Evolutionary conservation across 2,888 invertebrate species (phyloP).

Genomic region (Cephus runcator): DNA sequence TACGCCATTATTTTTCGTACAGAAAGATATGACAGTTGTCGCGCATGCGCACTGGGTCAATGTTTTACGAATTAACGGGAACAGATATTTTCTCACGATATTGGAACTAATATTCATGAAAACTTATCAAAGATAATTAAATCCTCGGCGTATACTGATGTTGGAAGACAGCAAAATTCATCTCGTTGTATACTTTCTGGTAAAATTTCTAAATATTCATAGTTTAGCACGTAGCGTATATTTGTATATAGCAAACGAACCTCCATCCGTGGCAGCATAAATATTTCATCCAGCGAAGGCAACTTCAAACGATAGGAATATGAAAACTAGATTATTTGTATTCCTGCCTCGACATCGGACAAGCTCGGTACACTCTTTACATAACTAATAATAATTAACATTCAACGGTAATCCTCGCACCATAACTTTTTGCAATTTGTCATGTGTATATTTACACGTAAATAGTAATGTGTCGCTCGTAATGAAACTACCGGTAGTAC

Average conservation of each 20-base stretch:
- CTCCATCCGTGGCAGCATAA: constrained; percentile 29
- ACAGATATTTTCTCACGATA: background rate
- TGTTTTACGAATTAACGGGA: background rate
- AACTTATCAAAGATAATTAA: background rate
- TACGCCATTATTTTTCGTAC: background rate
- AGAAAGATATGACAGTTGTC: background rate
- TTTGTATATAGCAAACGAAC: constrained; percentile 24
- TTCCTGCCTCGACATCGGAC: background rate
- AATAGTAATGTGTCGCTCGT: background rate
- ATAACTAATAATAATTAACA: background rate
- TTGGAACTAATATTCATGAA: background rate
- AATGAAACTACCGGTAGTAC: background rate
- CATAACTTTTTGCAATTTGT: background rate
- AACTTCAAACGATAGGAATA: constrained; percentile 31
- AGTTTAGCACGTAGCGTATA: background rate
- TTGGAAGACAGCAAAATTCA: background rate
- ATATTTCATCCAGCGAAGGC: constrained; percentile 35
- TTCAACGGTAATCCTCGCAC: background rate
- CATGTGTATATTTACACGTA: background rate
- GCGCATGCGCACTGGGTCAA: background rate
- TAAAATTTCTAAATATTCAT: constrained; percentile 43
- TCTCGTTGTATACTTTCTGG: background rate
- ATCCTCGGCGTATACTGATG: background rate
- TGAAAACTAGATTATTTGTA: background rate
- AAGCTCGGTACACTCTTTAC: background rate